These are phyloP conservation scores for Apomyelois bistriatella DNA, from an alignment of 2,888 invertebrate genomes.

Conservation along the genomic window DNA sequence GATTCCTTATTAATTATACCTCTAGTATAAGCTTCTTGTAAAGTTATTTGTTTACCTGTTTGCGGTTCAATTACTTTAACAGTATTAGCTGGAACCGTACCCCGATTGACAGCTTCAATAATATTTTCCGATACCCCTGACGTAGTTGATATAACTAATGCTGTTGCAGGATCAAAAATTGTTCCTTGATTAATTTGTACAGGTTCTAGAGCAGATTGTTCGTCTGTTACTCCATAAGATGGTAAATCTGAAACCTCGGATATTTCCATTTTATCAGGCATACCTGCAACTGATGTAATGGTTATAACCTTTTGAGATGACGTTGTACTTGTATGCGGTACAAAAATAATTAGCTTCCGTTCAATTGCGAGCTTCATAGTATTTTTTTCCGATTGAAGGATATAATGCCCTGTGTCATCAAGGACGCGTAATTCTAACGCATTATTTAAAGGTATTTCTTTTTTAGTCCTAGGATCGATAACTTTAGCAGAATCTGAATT, in stretches of 20 bases:
- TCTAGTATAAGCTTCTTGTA: slow-evolving; percentile 87
- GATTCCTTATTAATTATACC: slow-evolving; percentile 87
- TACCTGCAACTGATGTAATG: slow-evolving; percentile 85
- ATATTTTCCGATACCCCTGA: slow-evolving; percentile 86
- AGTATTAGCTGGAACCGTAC: slow-evolving; percentile 83
- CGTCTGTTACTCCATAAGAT: slow-evolving; percentile 38
- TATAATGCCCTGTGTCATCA: slow-evolving; percentile 89
- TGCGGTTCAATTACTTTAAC: slow-evolving; percentile 86
- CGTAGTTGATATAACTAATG: slow-evolving; percentile 86
- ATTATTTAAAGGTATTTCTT: slow-evolving; percentile 83
- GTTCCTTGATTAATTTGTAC: slow-evolving; percentile 86
- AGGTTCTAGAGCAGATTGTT: slow-evolving; percentile 81
- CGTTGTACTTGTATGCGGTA: slow-evolving; percentile 65
- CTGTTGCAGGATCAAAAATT: slow-evolving; percentile 89
- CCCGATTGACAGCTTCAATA: slow-evolving; percentile 87
- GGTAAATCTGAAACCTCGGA: slow-evolving; percentile 65
- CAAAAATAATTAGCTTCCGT: slow-evolving; percentile 81
- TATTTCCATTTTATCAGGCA: slow-evolving; percentile 86
- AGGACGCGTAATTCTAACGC: slow-evolving; percentile 90
- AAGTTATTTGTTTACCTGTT: slow-evolving; percentile 82
- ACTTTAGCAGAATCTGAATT: slow-evolving; percentile 91
- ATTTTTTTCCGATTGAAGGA: slow-evolving; percentile 70
- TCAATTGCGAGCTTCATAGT: slow-evolving; percentile 88
- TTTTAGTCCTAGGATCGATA: slow-evolving; percentile 86
- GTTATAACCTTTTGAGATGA: slow-evolving; percentile 83